A percentile compares a stretch with the other conserved stretches of the same genome.
Evolutionary conservation across 2,113 vertebrate genomes (phyloP).

Genomic region (Takifugu bimaculatus): DNA sequence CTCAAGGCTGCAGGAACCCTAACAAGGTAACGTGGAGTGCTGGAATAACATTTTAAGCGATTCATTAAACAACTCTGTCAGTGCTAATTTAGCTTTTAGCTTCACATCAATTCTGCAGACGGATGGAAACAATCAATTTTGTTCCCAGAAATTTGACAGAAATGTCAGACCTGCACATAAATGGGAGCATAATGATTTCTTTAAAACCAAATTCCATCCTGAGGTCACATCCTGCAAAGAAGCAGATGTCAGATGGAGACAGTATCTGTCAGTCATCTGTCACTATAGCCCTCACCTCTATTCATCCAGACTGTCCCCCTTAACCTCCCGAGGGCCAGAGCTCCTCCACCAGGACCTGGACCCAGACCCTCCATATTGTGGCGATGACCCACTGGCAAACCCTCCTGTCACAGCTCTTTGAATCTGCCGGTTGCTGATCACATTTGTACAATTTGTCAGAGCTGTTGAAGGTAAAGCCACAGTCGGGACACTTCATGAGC

Average conservation of each 20-base stretch:
- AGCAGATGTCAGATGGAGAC: constrained; percentile 62
- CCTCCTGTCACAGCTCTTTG: not conserved
- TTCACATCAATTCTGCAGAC: no score
- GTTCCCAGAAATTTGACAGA: no score
- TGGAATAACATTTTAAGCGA: no score
- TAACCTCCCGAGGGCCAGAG: constrained; percentile 29
- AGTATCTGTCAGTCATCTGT: constrained; percentile 66
- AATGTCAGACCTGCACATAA: no score
- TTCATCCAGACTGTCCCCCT: constrained; percentile 16
- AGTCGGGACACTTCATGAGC: not conserved
- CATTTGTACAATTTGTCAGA: not conserved
- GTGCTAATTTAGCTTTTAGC: no score
- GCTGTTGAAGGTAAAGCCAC: not conserved
- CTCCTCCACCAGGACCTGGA: constrained; percentile 29
- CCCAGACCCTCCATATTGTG: constrained; percentile 20
- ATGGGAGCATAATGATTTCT: no score
- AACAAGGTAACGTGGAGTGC: no score
- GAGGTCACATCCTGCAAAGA: constrained; percentile 42
- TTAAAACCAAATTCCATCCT: not conserved
- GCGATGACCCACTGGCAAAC: constrained; percentile 20
- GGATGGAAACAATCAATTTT: no score
- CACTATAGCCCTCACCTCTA: constrained; percentile 43
- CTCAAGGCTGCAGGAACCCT: no score
- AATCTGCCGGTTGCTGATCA: not conserved
- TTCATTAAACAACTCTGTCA: no score